phyloP scores from a whole-genome alignment of 2,113 vertebrate genomes.

The Narcine bancroftii region DNA sequence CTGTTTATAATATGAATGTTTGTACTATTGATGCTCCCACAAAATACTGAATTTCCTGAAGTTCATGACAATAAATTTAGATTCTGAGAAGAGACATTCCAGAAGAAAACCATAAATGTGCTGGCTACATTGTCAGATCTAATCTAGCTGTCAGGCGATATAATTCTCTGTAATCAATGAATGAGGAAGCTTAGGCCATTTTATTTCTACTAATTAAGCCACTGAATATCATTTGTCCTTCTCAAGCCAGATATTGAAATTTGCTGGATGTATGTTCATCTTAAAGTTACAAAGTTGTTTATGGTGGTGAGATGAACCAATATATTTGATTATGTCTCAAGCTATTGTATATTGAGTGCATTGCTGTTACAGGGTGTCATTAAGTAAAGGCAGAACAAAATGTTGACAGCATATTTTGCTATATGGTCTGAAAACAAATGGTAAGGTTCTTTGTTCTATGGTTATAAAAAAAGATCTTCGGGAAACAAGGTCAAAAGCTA shows the following conservation, averaged over 20 bases:
- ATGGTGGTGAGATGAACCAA: not conserved
- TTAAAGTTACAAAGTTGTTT: not conserved
- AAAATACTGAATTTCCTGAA: too few species aligned
- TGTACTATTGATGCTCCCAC: too few species aligned
- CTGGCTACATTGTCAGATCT: not conserved
- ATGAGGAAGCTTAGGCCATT: not conserved
- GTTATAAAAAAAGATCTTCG: not conserved
- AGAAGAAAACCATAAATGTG: not conserved
- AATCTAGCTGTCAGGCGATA: not conserved
- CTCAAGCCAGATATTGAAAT: not conserved
- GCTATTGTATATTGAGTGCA: not conserved
- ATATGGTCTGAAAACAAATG: conserved; percentile 12
- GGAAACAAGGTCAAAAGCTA: not conserved
- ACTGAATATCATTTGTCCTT: not conserved
- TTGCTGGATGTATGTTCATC: not conserved
- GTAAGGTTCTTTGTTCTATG: not conserved
- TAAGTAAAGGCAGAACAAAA: not conserved
- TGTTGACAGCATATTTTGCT: not conserved
- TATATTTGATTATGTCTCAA: not conserved
- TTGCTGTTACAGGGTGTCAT: not conserved
- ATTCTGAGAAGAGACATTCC: not conserved
- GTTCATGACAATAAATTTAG: too few species aligned
- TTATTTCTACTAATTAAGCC: not conserved
- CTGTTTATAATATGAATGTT: too few species aligned
- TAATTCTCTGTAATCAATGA: not conserved